Evolutionary conservation across 2,113 vertebrate genomes (phyloP), one percentile per base, ranked within the genome.

Genomic region (Peromyscus californicus): DNA sequence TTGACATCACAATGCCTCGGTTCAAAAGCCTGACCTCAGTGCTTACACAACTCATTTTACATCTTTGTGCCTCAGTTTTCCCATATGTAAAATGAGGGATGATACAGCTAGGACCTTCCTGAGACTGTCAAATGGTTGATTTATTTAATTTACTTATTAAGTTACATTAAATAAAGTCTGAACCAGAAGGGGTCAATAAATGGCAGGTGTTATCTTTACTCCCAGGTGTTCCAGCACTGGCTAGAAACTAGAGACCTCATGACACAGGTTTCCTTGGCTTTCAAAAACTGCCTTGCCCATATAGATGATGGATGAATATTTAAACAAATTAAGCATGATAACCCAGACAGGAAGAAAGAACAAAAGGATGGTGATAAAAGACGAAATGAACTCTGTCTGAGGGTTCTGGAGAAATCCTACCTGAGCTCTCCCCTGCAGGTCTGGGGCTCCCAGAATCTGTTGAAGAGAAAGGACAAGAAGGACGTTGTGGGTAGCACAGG

Each of bases 111-210:
- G 36, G 84, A 7, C 57, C 89, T n/a, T 93, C 74, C 86, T 4
- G 5, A 75, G 76, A 45, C 24, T 48, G 86, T 59, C 19, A 63
- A n/a, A 80, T 65, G 45, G 57, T 72, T n/a, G 36, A 45, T n/a
- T 76, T 70, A 48, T n/a, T 78, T 70, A 69, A 65, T 85, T 80
- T 76, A 42, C 57, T 91, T 65, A 78, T 84, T 39, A 75, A 94
- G 67, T 76, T 95, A 72, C 2, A 82, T 78, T 36, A 86, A 96
- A 54, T 11, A 22, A n/a, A 67, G 15, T 78, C 67, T 93, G 31
- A 42, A 76, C 82, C 22, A 59, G 39, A 90, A 80, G 45, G 72
- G 36, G 36, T 86, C 24, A 70, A 72, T 51, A 48, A 76, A 65
- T 51, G 29, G 10, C 87, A 76, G 78, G 13, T 78, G 9, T 39